phyloP scores from a whole-genome alignment of 2,113 vertebrate genomes.

The Chaenogobius annularis region DNA sequence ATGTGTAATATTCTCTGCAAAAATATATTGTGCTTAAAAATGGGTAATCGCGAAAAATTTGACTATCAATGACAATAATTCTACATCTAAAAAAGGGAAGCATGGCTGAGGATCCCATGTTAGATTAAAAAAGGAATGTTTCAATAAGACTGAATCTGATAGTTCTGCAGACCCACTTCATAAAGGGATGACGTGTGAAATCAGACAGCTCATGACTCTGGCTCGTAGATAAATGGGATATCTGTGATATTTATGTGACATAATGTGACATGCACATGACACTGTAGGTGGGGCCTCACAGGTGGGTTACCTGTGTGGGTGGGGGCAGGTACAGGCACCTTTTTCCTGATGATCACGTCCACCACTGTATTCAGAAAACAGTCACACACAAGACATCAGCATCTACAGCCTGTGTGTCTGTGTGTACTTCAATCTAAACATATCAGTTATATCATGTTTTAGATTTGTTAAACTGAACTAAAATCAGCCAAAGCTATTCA shows the following conservation, averaged over 20 bases:
- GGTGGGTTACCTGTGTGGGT: constrained; percentile 68
- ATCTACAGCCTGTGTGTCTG: background rate
- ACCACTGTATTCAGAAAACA: constrained; percentile 57
- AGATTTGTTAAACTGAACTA: background rate
- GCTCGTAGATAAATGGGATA: background rate
- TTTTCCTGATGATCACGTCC: constrained; percentile 68
- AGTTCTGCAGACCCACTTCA: background rate
- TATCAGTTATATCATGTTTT: background rate
- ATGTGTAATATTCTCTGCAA: too few relatives aligned
- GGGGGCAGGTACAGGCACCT: constrained; percentile 56
- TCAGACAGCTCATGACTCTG: background rate
- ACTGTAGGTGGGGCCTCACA: constrained; percentile 3
- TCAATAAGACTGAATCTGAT: background rate
- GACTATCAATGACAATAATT: too few relatives aligned
- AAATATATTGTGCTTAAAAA: too few relatives aligned
- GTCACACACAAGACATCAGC: constrained; percentile 29
- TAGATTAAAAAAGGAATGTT: background rate
- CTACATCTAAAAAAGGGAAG: too few relatives aligned
- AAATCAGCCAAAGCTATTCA: background rate
- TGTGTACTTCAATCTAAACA: background rate
- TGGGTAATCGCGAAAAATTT: too few relatives aligned
- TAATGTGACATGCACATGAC: constrained; percentile 29
- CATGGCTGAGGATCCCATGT: background rate
- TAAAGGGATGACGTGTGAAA: background rate
- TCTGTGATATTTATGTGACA: constrained; percentile 4